A percentile compares a stretch with the other conserved stretches of the same genome.
Evolutionary conservation across 1,140 invertebrate species (phyloP).

Genomic region (Papilio dardanus): DNA sequence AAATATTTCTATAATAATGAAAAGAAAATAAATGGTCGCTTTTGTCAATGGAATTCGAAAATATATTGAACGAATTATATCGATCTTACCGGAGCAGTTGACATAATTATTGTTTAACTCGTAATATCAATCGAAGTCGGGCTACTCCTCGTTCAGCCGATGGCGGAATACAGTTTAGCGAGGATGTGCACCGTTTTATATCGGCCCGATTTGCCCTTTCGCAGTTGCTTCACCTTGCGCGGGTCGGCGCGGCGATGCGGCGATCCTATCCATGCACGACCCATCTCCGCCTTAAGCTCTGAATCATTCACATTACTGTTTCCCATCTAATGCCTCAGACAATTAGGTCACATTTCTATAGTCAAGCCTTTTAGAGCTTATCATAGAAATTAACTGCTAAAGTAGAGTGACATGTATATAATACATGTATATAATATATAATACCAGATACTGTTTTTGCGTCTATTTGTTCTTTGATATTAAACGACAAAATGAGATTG

Average conservation of each 20-base stretch:
- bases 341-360: slow-evolving; percentile 19
- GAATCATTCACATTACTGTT: slow-evolving; percentile 52
- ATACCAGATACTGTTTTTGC: too few species aligned
- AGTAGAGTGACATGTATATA: neutral
- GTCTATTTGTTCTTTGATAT: neutral
- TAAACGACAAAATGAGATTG: neutral
- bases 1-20: neutral
- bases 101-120: slow-evolving; percentile 52
- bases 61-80: slow-evolving; percentile 38
- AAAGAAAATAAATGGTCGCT: neutral
- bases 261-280: slow-evolving; percentile 55
- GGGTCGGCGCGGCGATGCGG: slow-evolving; percentile 50
- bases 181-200: slow-evolving; percentile 79
- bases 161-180: slow-evolving; percentile 65
- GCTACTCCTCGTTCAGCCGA: slow-evolving; percentile 59
- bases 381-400: neutral
- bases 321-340: slow-evolving; percentile 43
- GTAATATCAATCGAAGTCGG: slow-evolving; percentile 43
- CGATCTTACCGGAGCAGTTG: slow-evolving; percentile 56
- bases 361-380: neutral
- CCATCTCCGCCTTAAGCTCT: slow-evolving; percentile 58
- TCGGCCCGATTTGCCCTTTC: slow-evolving; percentile 77
- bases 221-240: slow-evolving; percentile 79
- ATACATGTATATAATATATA: neutral
- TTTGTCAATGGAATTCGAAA: neutral